Conservation (phyloP, 2,888 invertebrate species). For the Rhyacophila evoluta region DNA sequence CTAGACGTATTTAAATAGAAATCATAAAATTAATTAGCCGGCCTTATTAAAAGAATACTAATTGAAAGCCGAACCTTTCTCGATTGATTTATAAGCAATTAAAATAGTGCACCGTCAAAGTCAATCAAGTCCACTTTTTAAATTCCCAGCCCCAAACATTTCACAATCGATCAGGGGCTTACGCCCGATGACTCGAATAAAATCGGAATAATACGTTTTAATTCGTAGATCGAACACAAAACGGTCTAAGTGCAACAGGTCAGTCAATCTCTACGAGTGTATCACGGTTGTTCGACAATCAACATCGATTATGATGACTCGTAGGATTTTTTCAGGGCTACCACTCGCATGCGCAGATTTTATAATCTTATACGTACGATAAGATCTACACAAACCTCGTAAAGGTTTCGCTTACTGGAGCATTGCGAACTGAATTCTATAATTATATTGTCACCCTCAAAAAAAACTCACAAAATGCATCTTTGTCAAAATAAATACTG, state of each 20-base stretch:
- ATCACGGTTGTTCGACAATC: conserved; percentile 3
- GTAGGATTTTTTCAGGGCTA: neutral
- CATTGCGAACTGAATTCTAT: too few species aligned
- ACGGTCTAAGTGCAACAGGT: neutral
- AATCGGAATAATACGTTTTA: neutral
- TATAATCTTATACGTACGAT: too few species aligned
- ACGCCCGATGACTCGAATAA: neutral
- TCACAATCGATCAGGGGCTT: neutral
- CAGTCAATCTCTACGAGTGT: neutral
- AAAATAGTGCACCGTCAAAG: neutral
- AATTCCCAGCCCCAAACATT: neutral
- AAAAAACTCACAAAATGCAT: too few species aligned
- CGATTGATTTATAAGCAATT: conserved; percentile 10
- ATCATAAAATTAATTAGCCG: neutral
- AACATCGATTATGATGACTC: neutral
- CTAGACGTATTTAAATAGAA: neutral
- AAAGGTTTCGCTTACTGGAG: too few species aligned
- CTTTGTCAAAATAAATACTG: too few species aligned
- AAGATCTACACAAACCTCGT: too few species aligned
- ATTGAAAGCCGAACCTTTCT: neutral
- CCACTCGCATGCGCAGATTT: too few species aligned
- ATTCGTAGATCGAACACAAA: neutral
- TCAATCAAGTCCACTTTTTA: neutral
- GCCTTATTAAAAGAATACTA: neutral
- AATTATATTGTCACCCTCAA: too few species aligned